Percentiles rank a stretch among this genome's conserved stretches.
These are phyloP conservation scores for Drosophila sulfurigaster DNA, from an alignment of 1,140 invertebrate genomes.

Conservation along the genomic window DNA sequence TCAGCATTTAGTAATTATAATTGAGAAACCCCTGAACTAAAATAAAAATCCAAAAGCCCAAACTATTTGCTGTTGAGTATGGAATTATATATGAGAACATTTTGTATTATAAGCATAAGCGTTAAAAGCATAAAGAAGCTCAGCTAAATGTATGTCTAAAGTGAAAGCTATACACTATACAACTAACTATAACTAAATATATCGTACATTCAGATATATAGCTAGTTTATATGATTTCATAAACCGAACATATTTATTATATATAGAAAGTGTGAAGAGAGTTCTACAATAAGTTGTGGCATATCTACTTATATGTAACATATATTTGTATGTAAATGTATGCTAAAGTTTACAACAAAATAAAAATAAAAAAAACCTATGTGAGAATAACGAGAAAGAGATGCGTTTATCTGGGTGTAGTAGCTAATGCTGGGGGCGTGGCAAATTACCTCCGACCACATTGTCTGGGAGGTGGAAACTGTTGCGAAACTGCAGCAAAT, in stretches of 20 bases:
- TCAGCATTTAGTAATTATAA: conserved; percentile 31
- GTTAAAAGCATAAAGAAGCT: conserved; percentile 66
- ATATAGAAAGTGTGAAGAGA: conserved; percentile 1
- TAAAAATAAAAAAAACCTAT: conserved; percentile 49
- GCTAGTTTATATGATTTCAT: conserved; percentile 50
- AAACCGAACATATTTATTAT: conserved; percentile 30
- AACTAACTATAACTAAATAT: conserved; percentile 18
- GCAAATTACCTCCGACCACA: not conserved
- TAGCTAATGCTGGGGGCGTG: conserved; percentile 15
- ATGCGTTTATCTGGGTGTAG: not conserved
- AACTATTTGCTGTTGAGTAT: conserved; percentile 47
- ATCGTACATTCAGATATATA: conserved; percentile 17
- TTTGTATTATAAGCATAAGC: conserved; percentile 42
- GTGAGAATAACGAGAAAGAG: conserved; percentile 31
- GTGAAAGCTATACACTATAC: conserved; percentile 5
- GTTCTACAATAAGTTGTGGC: conserved; percentile 60
- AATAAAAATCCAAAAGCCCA: conserved; percentile 13
- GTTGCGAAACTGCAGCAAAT: conserved; percentile 15
- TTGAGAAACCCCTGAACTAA: not conserved
- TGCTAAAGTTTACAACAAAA: conserved; percentile 70
- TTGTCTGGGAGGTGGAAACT: not conserved
- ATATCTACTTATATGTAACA: conserved; percentile 66
- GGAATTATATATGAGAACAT: conserved; percentile 22
- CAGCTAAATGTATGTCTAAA: conserved; percentile 39
- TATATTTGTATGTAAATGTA: conserved; percentile 77